Conservation (phyloP, 2,888 invertebrate species). For the Chesias legatella region DNA sequence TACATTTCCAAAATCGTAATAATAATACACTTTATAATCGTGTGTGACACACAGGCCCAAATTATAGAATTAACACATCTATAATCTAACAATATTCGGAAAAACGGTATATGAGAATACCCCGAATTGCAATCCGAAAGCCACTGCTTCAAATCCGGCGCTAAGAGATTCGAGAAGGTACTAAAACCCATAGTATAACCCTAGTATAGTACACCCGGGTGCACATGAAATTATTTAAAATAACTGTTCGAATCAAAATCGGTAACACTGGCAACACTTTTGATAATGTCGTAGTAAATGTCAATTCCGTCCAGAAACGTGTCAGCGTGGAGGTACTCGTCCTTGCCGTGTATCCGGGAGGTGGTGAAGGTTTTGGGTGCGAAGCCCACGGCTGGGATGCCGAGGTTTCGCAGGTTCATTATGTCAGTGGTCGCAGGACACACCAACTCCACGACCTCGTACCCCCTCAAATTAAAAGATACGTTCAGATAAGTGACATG, state of each 20-base stretch:
- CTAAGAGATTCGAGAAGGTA: no score
- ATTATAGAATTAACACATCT: no score
- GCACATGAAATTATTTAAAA: neutral
- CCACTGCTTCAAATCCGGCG: no score
- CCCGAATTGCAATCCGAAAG: no score
- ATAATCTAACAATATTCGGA: no score
- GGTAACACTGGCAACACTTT: conserved; percentile 32
- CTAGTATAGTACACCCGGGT: no score
- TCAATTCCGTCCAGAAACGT: conserved; percentile 52
- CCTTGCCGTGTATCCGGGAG: conserved; percentile 39
- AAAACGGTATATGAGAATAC: no score
- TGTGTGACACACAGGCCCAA: no score
- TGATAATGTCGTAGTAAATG: conserved; percentile 45
- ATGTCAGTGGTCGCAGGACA: conserved; percentile 56
- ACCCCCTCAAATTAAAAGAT: conserved; percentile 40
- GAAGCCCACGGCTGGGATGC: conserved; percentile 58
- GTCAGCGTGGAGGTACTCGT: conserved; percentile 52
- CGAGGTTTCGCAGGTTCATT: conserved; percentile 45
- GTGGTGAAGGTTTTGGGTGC: conserved; percentile 44
- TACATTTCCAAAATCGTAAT: no score
- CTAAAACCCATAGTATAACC: no score
- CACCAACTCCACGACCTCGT: conserved; percentile 40
- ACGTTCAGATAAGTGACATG: no score
- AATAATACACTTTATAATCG: no score
- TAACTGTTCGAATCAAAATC: neutral